Base-by-base conservation (phyloP, 2,888 invertebrate species). In the Sabellastarte sp. region DNA sequence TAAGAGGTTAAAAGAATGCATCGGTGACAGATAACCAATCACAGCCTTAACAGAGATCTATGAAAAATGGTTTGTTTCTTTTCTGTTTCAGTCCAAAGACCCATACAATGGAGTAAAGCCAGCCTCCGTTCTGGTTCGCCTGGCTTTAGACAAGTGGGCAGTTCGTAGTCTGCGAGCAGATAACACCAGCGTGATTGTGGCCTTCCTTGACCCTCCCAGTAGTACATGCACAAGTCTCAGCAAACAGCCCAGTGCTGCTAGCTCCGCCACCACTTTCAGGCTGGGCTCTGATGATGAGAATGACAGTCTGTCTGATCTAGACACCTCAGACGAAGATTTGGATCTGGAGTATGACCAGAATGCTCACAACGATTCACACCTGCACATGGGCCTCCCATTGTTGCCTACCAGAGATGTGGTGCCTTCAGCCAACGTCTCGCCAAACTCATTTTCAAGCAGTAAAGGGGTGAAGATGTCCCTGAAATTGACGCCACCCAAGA, bases 181-280 rank as follows among this genome's bases (percentile, higher is more conserved):
- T 84, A 98, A 98, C 83, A 95, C 96, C 0, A 95, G 94, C 20
- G 95, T 94, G 56, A 92, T 98, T 28, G 91, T 93, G 0, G 87
- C 97, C 28, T 91, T 96, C 89, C 86, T 95, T 67, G 94, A 95
- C 85, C 93, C 93, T 55, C 91, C 93, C 0, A 93, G 93, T 0
- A 92, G 41, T 20, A 10, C 10, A 10, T 10, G 20, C 10, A 41
- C 41, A 20, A 10, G 10, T 15, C 41, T 41, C 10, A 41, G 41
- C 20, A 41, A 41, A 20, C 41, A 41, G 20, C 10, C 10, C 41
- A 41, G 41, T 41, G 41, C 10, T 20, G 10, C 41, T 20, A 41
- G 41, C 41, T 41, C 41, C 10, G 10, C 20, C 10, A 10, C 41
- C 41, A 41, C 41, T 20, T 10, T 41, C 20, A 10, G 41, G 41